These are phyloP conservation scores for Melolontha melolontha DNA, from an alignment of 2,888 invertebrate genomes.

Conservation along the genomic window DNA sequence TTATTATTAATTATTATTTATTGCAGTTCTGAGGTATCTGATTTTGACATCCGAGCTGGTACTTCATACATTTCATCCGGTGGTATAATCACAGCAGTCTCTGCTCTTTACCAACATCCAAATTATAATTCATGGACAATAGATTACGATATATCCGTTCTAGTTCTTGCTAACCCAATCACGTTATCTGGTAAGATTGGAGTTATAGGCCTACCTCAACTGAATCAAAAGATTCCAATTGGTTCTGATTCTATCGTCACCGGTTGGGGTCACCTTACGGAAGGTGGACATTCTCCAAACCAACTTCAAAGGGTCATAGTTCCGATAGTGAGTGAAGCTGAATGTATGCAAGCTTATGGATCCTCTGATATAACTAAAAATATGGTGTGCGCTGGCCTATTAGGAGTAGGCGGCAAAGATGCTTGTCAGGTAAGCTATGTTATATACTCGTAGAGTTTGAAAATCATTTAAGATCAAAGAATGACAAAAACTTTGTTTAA, in stretches of 20 bases:
- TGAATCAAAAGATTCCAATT: constrained; percentile 9
- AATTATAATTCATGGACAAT: constrained; percentile 32
- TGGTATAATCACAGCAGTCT: constrained; percentile 32
- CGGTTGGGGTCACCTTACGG: constrained; percentile 44
- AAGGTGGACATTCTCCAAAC: constrained; percentile 39
- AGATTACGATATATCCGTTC: constrained; percentile 45
- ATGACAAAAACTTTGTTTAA: too few relatives aligned
- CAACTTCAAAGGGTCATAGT: constrained; percentile 47
- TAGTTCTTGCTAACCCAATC: constrained; percentile 33
- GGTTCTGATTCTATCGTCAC: constrained; percentile 29
- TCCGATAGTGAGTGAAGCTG: constrained; percentile 44
- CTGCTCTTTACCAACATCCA: constrained; percentile 41
- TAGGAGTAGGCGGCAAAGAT: constrained; percentile 30
- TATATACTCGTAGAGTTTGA: not conserved
- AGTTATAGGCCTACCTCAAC: constrained; percentile 29
- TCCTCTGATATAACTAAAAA: constrained; percentile 58
- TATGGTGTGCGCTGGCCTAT: constrained; percentile 69
- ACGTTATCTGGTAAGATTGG: constrained; percentile 20
- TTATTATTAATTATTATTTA: too few relatives aligned
- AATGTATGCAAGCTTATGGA: constrained; percentile 44
- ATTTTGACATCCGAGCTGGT: constrained; percentile 44
- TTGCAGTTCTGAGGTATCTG: constrained; percentile 1
- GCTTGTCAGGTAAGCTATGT: constrained; percentile 34
- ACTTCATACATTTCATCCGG: constrained; percentile 40
- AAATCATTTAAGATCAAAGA: too few relatives aligned